Evolutionary conservation across 2,888 invertebrate species (phyloP).

Genomic region (Andrena praecox): DNA sequence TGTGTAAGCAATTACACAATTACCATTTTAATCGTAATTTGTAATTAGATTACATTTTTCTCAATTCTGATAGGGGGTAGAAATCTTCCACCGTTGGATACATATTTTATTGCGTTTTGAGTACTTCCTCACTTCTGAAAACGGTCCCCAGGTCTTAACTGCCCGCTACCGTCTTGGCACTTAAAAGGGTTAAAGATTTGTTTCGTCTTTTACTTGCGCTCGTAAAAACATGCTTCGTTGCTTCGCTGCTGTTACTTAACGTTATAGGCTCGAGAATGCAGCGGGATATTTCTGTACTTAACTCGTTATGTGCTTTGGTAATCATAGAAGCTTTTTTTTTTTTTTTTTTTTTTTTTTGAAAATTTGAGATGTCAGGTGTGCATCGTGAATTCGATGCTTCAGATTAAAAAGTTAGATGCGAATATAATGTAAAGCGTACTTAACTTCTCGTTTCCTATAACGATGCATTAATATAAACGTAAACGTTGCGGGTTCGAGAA

Average conservation of each 20-base stretch:
- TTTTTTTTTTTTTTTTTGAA: neutral
- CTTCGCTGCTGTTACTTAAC: slow-evolving; percentile 28
- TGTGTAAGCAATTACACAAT: too few species aligned
- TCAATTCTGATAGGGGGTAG: neutral
- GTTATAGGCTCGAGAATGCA: neutral
- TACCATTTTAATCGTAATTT: too few species aligned
- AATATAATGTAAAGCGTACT: neutral
- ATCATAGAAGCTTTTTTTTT: neutral
- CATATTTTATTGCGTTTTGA: slow-evolving; percentile 22
- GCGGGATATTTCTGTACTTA: neutral
- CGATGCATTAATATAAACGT: neutral
- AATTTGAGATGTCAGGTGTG: too few species aligned
- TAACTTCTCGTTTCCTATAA: neutral
- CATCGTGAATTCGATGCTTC: too few species aligned
- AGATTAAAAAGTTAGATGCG: too few species aligned
- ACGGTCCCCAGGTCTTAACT: slow-evolving; percentile 27
- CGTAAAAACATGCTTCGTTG: slow-evolving; percentile 48
- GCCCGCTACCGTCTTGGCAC: slow-evolving; percentile 37
- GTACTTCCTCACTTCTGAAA: slow-evolving; percentile 30
- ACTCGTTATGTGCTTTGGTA: neutral
- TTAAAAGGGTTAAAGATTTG: slow-evolving; percentile 49
- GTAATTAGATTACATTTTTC: too few species aligned
- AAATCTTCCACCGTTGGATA: slow-evolving; percentile 19
- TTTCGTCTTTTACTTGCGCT: slow-evolving; percentile 42
- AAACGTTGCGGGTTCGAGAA: neutral